These are phyloP conservation scores for Nansenia antarctica DNA, from an alignment of 2,113 vertebrate genomes.

Conservation along the genomic window DNA sequence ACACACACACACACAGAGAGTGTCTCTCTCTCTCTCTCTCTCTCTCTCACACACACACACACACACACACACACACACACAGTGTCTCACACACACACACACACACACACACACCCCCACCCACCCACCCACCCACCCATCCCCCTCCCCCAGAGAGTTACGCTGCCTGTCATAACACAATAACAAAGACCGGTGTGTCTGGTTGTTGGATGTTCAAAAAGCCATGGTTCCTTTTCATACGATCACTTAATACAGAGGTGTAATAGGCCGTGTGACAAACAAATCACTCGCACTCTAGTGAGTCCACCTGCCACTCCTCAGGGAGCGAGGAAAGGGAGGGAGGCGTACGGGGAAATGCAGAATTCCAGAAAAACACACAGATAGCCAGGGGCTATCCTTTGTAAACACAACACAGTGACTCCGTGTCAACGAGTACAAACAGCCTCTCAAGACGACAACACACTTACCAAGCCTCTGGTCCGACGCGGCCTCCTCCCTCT, in stretches of 20 bases:
- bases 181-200: conserved; percentile 27
- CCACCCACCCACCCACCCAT: too few species aligned
- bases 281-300: not conserved
- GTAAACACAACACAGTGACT: not conserved
- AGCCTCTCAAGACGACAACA: conserved; percentile 11
- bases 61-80: too few species aligned
- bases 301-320: conserved; percentile 4
- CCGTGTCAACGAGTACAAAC: not conserved
- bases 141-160: not conserved
- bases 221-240: not conserved
- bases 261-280: not conserved
- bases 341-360: not conserved
- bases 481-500: conserved; percentile 44
- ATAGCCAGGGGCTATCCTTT: not conserved
- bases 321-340: not conserved
- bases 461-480: conserved; percentile 64
- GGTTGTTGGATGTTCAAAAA: not conserved
- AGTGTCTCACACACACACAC: conserved; percentile 11
- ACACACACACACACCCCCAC: too few species aligned
- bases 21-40: too few species aligned
- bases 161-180: not conserved
- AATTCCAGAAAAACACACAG: not conserved
- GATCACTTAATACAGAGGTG: not conserved
- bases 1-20: too few species aligned
- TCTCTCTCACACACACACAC: too few species aligned